Evolutionary conservation across 2,113 vertebrate genomes (phyloP), one percentile per base, ranked within the genome.

Genomic region (Myiozetetes cayanensis): DNA sequence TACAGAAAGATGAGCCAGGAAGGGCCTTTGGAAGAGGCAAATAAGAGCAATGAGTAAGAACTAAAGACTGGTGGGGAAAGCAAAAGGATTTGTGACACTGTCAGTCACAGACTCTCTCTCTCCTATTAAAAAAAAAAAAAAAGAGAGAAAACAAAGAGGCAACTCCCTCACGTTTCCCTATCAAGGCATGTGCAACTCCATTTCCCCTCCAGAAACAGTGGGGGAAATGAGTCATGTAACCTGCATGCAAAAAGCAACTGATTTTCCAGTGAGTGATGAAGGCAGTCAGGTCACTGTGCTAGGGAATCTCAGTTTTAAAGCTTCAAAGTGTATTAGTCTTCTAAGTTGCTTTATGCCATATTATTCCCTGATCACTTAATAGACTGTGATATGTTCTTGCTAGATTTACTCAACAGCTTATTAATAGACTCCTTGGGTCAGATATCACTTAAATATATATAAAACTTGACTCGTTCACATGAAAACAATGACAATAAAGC

Each of bases 351-450:
- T 90, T 87, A 71, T 50, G 21, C 9, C 2, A 0, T 70, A 33
- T 41, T 61, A 37, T 62, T 37, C 31, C 55, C 37, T 49, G 21
- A 58, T 62, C 28, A 74, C 73, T 83, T 77, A 43, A n/a, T 50
- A 21, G 2, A 0, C 22, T 77, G 49, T 0, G 0, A 10, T 78
- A 61, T 49, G 41, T 14, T 79, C 8, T 46, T 62, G 39, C 31
- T 37, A 10, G 33, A 89, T 67, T 66, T 74, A 39, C 49, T 90
- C 43, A 89, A 52, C 24, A 71, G 47, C 14, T 84, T 95, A 93
- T 84, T 93, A 94, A 86, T 50, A 77, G n/a, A 81, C 68, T 93
- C 47, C 66, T 86, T 93, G 80, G 56, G 87, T 82, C 93, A 92
- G 61, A 72, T 85, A 65, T 55, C 23, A 46, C 47, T 90, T 89